A percentile compares a stretch with the other conserved stretches of the same genome.
Evolutionary conservation across 2,113 vertebrate species (phyloP).

Genomic region (Accipiter cooperii): DNA sequence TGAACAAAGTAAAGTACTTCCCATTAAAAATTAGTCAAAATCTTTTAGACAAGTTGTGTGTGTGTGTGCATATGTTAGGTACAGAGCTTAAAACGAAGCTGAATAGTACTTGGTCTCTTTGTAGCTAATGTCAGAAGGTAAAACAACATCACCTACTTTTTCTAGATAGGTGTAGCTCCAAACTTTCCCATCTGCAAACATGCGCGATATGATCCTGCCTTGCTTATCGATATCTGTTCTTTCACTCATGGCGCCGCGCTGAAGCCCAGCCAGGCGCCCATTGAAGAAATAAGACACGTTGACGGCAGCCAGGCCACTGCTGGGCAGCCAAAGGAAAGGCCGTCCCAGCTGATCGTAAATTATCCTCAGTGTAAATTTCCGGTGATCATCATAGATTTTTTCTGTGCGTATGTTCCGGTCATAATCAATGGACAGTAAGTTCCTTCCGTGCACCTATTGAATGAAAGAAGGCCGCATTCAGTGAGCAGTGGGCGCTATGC

Average conservation of each 20-base stretch:
- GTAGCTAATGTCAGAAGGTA: background rate
- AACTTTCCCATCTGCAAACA: constrained; percentile 94
- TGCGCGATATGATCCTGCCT: constrained; percentile 87
- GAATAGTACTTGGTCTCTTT: background rate
- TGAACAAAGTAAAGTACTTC: background rate
- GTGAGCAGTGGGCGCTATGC: fast-evolving
- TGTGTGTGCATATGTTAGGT: fast-evolving
- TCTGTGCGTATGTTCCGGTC: constrained; percentile 97
- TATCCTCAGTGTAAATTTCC: constrained; percentile 94
- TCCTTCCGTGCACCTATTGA: constrained; percentile 89
- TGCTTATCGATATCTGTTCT: constrained; percentile 90
- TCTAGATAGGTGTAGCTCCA: constrained; percentile 99
- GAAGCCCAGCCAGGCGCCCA: constrained; percentile 89
- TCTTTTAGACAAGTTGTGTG: background rate
- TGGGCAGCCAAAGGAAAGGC: constrained; percentile 95
- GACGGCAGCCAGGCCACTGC: constrained; percentile 93
- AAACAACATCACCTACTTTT: constrained; percentile 76
- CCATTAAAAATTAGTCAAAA: background rate
- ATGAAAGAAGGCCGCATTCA: background rate
- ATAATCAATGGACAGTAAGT: constrained; percentile 95
- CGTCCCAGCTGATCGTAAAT: constrained; percentile 94
- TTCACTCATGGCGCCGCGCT: constrained; percentile 96
- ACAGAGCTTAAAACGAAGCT: background rate
- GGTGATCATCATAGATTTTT: constrained; percentile 98
- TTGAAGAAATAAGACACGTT: constrained; percentile 94